phyloP scores from a whole-genome alignment of 2,113 vertebrate genomes.

The Picathartes gymnocephalus region DNA sequence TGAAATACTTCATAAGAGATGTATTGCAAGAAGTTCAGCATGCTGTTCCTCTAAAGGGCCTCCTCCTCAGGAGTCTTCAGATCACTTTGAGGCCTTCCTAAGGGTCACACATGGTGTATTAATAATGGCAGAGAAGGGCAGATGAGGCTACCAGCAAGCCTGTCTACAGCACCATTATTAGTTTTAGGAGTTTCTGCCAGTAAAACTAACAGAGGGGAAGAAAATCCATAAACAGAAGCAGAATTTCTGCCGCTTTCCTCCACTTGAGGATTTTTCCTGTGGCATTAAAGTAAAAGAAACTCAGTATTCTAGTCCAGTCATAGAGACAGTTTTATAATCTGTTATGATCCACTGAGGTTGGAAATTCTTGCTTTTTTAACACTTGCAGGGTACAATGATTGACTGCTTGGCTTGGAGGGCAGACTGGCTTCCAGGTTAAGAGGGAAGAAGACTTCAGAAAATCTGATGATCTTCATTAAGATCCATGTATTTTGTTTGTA shows the following conservation, averaged over 20 bases:
- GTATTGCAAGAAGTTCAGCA: not conserved
- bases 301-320: not conserved
- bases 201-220: not conserved
- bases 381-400: not conserved
- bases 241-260: not conserved
- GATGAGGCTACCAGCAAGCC: not conserved
- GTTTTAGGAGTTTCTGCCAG: not conserved
- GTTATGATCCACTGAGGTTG: not conserved
- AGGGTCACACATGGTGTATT: not conserved
- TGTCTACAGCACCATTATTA: not conserved
- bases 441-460: not conserved
- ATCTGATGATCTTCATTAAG: not conserved
- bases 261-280: not conserved
- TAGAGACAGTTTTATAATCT: not conserved
- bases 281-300: not conserved
- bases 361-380: not conserved
- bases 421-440: not conserved
- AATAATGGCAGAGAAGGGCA: not conserved
- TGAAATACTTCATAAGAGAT: not conserved
- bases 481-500: not conserved
- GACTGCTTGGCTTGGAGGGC: not conserved
- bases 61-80: not conserved
- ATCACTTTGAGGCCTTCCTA: not conserved
- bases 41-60: not conserved
- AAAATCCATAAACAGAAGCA: not conserved